Conservation (phyloP, 2,113 vertebrate species). For the Caracal caracal region DNA sequence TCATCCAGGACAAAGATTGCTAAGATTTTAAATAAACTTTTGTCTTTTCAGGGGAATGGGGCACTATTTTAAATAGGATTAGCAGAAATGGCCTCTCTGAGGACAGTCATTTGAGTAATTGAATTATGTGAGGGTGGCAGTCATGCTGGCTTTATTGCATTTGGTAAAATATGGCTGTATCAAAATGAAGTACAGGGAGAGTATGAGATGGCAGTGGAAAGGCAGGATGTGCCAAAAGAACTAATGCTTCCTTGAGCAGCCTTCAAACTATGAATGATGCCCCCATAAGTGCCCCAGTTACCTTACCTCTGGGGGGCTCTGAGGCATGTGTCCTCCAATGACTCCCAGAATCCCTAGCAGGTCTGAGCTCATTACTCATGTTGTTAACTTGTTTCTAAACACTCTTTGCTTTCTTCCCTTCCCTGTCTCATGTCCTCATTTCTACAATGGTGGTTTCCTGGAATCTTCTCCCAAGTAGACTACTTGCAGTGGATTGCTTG, state of each 20-base stretch:
- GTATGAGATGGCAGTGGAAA: not conserved
- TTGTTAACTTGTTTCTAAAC: not conserved
- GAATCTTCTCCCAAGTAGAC: not conserved
- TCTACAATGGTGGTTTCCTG: not conserved
- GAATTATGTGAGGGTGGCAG: not conserved
- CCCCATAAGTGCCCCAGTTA: not conserved
- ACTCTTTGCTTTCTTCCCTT: not conserved
- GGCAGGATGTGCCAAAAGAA: not conserved
- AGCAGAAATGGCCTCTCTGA: not conserved
- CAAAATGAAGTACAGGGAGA: not conserved
- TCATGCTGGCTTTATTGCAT: not conserved
- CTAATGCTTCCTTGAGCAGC: not conserved
- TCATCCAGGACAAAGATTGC: not conserved
- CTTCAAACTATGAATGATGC: not conserved
- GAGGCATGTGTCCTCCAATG: not conserved
- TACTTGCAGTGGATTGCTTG: not conserved
- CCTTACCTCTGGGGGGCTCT: not conserved
- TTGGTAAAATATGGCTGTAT: not conserved
- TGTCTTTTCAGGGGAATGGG: not conserved
- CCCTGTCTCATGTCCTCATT: not conserved
- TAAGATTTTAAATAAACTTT: not conserved
- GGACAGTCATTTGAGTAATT: not conserved
- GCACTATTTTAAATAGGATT: slow-evolving; percentile 5
- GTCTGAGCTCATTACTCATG: not conserved
- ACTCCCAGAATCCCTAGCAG: not conserved